Evolutionary conservation across 2,888 invertebrate genomes (phyloP), one percentile per base, ranked within the genome.

Genomic region (Fissipunctia ypsillon): DNA sequence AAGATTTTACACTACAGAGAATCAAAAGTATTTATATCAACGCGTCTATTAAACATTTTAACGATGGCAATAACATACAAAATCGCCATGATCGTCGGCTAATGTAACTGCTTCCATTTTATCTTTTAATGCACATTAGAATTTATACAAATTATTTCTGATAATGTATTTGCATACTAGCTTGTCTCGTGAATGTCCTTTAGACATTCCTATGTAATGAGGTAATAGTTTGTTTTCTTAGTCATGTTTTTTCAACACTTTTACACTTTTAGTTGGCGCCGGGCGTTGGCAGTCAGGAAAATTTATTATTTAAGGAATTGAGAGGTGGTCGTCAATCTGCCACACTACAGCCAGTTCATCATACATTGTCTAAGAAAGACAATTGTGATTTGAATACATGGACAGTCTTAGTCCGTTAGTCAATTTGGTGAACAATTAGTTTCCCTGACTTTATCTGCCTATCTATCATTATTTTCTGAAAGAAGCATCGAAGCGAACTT

Each of bases 91-190:
- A 69, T 68, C 45, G 35, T 48, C 31, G 10, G 48, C 59, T 59
- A 59, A 71, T 56, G 48, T 80, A 48, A 66, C 38, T 69, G 19
- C 65, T 35, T 80, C 41, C 59, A 68, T 57, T 66, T 81, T 65
- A 78, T 73, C 81, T 81, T 31, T 45, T 48, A 64, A 76, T 41
- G 54, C 59, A 60, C 81, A 81, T 81, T 77, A 76, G 59, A 63
- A 67, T 81, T 54, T 69, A 69, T 60, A 64, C 57, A 77, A 81
- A 68, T 77, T 64, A 59, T 70, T 38, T 25, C 57, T 72, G 81
- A 76, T 80, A 76, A 70, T 67, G 4, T 65, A 81, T 81, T 81
- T 77, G 41, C 81, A 81, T 81, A 73, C 19, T 69, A 35, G 41
- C 35, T 66, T 67, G 50, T 66, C 60, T 35, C 22, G n/a, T 25